Base-by-base conservation (phyloP, 2,888 invertebrate species). In the Epistrophe grossulariae region DNA sequence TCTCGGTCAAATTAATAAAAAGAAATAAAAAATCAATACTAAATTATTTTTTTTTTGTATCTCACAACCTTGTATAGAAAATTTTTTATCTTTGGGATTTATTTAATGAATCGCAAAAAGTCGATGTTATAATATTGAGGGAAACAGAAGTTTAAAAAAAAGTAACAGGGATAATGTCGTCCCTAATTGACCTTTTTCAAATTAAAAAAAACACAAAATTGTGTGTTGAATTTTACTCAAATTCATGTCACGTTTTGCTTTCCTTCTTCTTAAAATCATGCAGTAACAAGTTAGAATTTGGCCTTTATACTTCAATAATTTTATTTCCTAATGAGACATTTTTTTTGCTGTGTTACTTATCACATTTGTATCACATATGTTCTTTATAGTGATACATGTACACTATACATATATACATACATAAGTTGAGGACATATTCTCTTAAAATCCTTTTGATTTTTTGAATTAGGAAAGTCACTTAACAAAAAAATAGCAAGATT, bases 171-270 rank as follows among this genome's bases (percentile, higher is more conserved):
- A 59, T 59, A 59, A 59, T 59, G 10, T 59, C 35, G 11, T 38
- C 17, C 35, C 17, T 59, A 59, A 59, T 59, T 59, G 59, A 59
- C 59, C 35, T 59, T 57, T n/a, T 35, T 19, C 35, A 35, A 35
- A 35, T 8, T 2, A 13, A 13, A 28, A 55, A 28, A 38, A 17
- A 59, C n/a, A 55, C 31, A 17, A 11, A 13, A 7, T 7, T 59
- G 17, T 35, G 10, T 31, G 35, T 38, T 59, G 2, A 59, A 35
- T 35, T 35, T 59, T 19, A 17, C 17, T 38, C 17, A 38, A 38
- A 59, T 35, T 59, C 59, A 35, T 38, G 59, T 59, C 59, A 59
- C 59, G 59, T 59, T 52, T 59, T 52, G 19, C 13, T 19, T 52
- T 52, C 6, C 2, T 6, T 52, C 28, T 28, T 15, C 31, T n/a